Evolutionary conservation across 2,113 vertebrate genomes (phyloP).

Genomic region (Tyto alba): DNA sequence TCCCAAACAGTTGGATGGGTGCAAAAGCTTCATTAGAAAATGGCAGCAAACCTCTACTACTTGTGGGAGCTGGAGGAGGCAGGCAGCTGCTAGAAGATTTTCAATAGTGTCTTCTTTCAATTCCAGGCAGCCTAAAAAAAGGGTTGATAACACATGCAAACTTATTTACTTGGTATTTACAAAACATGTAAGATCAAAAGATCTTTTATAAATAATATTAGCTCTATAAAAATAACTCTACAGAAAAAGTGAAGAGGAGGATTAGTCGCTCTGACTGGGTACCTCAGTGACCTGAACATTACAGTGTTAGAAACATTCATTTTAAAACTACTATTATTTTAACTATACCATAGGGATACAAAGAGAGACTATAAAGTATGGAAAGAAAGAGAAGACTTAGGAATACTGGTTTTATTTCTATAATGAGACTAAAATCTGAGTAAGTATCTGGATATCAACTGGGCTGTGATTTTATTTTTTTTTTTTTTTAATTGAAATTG

Average conservation of each 20-base stretch:
- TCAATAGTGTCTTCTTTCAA: slow-evolving; percentile 81
- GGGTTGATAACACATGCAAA: background rate
- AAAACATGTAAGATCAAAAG: background rate
- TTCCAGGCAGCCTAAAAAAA: slow-evolving; percentile 73
- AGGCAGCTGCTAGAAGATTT: slow-evolving; percentile 79
- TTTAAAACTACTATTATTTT: background rate
- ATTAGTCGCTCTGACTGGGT: background rate
- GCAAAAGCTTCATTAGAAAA: slow-evolving; percentile 80
- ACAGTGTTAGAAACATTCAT: background rate
- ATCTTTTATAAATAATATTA: background rate
- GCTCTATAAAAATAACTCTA: background rate
- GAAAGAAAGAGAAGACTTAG: background rate
- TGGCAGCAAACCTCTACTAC: slow-evolving; percentile 83
- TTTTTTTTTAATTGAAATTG: background rate
- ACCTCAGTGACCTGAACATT: background rate
- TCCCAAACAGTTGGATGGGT: slow-evolving; percentile 80
- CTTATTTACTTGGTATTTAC: background rate
- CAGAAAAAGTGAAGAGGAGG: background rate
- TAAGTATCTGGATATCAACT: background rate
- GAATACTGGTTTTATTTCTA: background rate
- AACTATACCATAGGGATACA: background rate
- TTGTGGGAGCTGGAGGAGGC: slow-evolving; percentile 79
- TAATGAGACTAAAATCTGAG: background rate
- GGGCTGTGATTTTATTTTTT: background rate
- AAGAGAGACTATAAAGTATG: background rate